These are phyloP conservation scores for Pammene fasciana DNA, from an alignment of 2,888 invertebrate species.

Conservation along the genomic window DNA sequence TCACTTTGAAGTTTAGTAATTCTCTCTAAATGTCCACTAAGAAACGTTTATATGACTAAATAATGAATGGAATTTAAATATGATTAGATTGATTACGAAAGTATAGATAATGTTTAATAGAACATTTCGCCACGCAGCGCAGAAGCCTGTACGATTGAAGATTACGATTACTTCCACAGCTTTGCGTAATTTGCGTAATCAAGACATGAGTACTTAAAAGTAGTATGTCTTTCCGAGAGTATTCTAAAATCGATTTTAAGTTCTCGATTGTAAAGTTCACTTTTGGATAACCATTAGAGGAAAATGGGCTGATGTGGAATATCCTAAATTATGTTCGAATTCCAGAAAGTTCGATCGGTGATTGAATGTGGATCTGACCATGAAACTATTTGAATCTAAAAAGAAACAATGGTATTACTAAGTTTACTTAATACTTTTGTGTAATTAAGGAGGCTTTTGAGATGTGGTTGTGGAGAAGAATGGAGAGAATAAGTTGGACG, in stretches of 20 bases:
- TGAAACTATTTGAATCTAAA: conserved; percentile 10
- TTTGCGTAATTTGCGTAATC: conserved; percentile 38
- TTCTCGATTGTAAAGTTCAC: background rate
- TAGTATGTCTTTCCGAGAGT: background rate
- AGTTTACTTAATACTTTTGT: too few species aligned
- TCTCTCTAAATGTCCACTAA: too few species aligned
- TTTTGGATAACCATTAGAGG: background rate
- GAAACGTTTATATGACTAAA: too few species aligned
- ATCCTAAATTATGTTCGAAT: conserved; percentile 6
- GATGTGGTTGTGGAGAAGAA: too few species aligned
- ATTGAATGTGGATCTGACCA: conserved; percentile 34
- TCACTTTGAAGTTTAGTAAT: too few species aligned
- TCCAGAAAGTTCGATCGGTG: conserved; percentile 26
- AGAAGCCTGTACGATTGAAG: conserved; percentile 31
- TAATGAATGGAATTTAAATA: background rate
- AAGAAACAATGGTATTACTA: too few species aligned
- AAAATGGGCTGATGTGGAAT: background rate
- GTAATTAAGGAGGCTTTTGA: too few species aligned
- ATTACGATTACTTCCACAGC: conserved; percentile 31
- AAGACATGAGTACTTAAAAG: background rate
- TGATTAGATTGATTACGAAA: conserved; percentile 25
- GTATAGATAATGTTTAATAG: conserved; percentile 22
- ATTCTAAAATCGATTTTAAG: background rate
- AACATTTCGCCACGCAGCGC: conserved; percentile 22
- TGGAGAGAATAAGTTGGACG: too few species aligned